Evolutionary conservation across 2,888 invertebrate genomes (phyloP), one percentile per base, ranked within the genome.

Genomic region (Flexamia atlantica): DNA sequence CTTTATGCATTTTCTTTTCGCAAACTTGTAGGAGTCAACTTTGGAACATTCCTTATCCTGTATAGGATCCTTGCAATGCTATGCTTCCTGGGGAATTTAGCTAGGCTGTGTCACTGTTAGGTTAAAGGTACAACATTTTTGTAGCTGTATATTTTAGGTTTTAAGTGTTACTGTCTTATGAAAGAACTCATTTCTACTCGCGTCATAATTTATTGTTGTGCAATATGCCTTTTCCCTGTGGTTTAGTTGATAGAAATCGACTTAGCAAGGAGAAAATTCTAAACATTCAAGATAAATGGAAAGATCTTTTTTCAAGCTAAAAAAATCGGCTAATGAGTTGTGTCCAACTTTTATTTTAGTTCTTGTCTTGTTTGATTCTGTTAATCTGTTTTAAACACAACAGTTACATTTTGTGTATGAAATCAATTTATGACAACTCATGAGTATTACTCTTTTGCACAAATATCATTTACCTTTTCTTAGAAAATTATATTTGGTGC

Each of bases 51-150:
- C 72, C 72, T 23, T 20, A n/a, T 72, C 10, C n/a, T 36, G 40
- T 72, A n/a, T 36, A 40, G 40, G 40, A 20, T 36, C 10, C n/a
- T 72, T 72, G 72, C 72, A 72, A 17, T 42, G 40, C 72, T 72
- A 20, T 72, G 40, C 40, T 36, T n/a, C 23, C 23, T 28, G 5
- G 10, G 72, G 36, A 30, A 17, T 40, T 72, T 72, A 72, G 72
- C 40, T 72, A 72, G 72, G 72, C 72, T 72, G 72, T 72, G 72
- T 72, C 42, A 40, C 40, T 72, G 40, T 72, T 72, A 36, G 40
- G 72, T 72, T 36, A 4, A 40, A 53, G 23, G 10, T 23, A 23
- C 23, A 53, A 53, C 23, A 53, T 53, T 53, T 53, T 53, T 68
- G 28, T 72, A 72, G 72, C 5, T n/a, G 36, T 36, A 40, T 40